Conservation (phyloP, 2,113 vertebrate genomes). For the Pitta sordida region DNA sequence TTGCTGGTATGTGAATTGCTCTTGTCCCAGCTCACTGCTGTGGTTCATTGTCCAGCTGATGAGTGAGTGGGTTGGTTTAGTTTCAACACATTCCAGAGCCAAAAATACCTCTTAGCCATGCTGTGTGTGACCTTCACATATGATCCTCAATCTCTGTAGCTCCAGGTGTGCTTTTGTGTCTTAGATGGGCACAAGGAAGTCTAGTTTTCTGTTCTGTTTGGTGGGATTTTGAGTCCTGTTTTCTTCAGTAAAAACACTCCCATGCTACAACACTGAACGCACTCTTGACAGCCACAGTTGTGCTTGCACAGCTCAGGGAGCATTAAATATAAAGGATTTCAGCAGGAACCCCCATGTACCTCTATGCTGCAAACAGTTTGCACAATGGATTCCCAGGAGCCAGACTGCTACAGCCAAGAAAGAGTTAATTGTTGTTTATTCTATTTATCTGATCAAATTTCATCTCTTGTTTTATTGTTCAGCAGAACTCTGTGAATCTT, state of each 20-base stretch:
- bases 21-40: background rate
- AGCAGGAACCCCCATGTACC: background rate
- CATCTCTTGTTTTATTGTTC: background rate
- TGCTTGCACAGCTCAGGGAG: background rate
- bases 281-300: background rate
- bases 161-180: background rate
- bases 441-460: background rate
- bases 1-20: background rate
- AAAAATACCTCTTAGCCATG: background rate
- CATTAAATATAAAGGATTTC: background rate
- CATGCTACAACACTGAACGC: background rate
- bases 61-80: background rate
- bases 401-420: background rate
- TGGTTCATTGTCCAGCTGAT: background rate
- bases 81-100: background rate
- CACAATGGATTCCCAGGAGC: background rate
- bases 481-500: background rate
- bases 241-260: background rate
- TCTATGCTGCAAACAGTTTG: background rate
- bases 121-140: background rate
- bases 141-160: background rate
- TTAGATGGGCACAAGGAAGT: background rate
- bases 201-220: background rate
- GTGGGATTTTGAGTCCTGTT: background rate
- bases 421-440: background rate